Percentiles rank a stretch among this genome's conserved stretches.
phyloP scores from a whole-genome alignment of 1,140 invertebrate genomes.

The Holcopasites calliopsidis region DNA sequence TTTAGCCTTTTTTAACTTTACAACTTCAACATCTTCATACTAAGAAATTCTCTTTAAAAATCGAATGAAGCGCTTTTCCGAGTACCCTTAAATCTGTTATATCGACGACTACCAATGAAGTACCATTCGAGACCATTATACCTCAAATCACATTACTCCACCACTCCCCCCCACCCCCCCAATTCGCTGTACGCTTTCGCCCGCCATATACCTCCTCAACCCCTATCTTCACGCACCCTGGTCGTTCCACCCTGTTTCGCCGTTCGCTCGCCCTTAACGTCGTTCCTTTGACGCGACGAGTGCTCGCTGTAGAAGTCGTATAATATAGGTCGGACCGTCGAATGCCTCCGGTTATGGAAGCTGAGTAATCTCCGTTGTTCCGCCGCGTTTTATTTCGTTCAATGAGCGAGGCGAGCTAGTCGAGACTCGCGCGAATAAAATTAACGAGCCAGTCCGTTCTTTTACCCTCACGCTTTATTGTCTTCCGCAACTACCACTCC shows the following conservation, averaged over 20 bases:
- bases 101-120: no score
- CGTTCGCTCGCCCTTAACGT: not conserved
- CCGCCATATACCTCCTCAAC: not conserved
- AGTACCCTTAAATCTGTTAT: no score
- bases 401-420: slow-evolving; percentile 16
- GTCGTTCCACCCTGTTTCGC: not conserved
- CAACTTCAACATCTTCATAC: no score
- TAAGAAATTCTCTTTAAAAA: no score
- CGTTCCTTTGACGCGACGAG: not conserved
- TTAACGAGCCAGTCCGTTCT: slow-evolving; percentile 41
- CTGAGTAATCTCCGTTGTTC: slow-evolving; percentile 47
- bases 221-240: not conserved
- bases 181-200: not conserved
- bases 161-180: no score
- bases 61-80: no score
- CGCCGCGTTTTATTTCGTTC: slow-evolving; percentile 43
- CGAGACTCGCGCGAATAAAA: slow-evolving; percentile 42
- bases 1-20: no score
- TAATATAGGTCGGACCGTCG: slow-evolving; percentile 46
- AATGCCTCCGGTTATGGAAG: slow-evolving; percentile 47
- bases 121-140: no score
- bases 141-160: no score
- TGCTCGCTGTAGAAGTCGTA: slow-evolving; percentile 28
- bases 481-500: slow-evolving; percentile 10
- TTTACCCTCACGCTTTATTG: slow-evolving; percentile 38